phyloP scores from a whole-genome alignment of 1,140 invertebrate genomes.

The Drosophila nikananu region DNA sequence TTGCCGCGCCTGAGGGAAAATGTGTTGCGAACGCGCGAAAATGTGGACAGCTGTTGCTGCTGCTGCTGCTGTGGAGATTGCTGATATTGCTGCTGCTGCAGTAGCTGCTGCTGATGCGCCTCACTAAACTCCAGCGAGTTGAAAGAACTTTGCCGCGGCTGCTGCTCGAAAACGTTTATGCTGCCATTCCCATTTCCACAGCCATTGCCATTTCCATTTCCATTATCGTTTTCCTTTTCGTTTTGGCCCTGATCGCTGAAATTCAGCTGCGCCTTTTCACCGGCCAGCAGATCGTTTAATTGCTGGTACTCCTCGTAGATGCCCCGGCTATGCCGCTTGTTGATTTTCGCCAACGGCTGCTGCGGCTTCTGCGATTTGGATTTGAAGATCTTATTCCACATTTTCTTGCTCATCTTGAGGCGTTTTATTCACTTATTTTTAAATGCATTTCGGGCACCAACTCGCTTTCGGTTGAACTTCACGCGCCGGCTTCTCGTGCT shows the following conservation, averaged over 20 bases:
- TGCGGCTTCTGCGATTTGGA: constrained; percentile 71
- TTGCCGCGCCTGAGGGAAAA: constrained; percentile 66
- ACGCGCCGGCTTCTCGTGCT: constrained; percentile 55
- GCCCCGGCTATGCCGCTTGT: constrained; percentile 76
- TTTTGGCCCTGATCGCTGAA: constrained; percentile 34
- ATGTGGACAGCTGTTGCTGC: constrained; percentile 77
- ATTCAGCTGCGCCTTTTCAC: constrained; percentile 44
- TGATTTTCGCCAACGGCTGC: constrained; percentile 65
- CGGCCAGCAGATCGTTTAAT: constrained; percentile 60
- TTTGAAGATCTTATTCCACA: constrained; percentile 85
- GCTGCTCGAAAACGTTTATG: constrained; percentile 73
- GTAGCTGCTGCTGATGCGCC: constrained; percentile 54
- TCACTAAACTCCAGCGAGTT: constrained; percentile 71
- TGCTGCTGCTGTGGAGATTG: constrained; percentile 15
- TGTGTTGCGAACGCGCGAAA: constrained; percentile 81
- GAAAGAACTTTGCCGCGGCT: constrained; percentile 75
- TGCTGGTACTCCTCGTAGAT: constrained; percentile 82
- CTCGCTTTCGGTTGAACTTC: constrained; percentile 42
- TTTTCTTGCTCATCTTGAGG: constrained; percentile 80
- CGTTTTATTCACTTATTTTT: constrained; percentile 43
- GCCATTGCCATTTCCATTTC: constrained; percentile 40
- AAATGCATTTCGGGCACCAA: constrained; percentile 25
- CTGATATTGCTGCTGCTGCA: constrained; percentile 14
- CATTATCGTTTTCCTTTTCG: constrained; percentile 61
- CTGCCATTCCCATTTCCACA: constrained; percentile 40